Evolutionary conservation across 2,797 vertebrate genomes (phyloP).

Genomic region (Melanotaenia trifasciata): DNA sequence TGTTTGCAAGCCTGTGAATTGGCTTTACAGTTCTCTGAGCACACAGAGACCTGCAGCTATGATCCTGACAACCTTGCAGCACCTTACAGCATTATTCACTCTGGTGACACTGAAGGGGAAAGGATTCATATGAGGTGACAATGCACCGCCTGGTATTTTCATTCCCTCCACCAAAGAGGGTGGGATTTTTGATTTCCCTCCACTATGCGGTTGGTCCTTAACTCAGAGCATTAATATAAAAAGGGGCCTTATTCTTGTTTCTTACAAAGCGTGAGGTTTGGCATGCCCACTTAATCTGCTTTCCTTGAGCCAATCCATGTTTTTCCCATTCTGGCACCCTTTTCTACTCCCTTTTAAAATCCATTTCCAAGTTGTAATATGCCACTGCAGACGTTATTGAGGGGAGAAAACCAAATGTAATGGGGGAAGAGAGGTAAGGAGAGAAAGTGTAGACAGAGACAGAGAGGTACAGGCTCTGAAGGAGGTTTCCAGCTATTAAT

Average conservation of each 20-base stretch:
- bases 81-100: constrained; percentile 33
- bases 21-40: constrained; percentile 59
- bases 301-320: constrained; percentile 80
- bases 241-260: constrained; percentile 75
- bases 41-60: constrained; percentile 67
- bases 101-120: constrained; percentile 39
- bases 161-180: constrained; percentile 60
- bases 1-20: constrained; percentile 72
- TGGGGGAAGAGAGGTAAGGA: constrained; percentile 44
- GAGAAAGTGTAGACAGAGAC: constrained; percentile 50
- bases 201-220: constrained; percentile 78
- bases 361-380: constrained; percentile 81
- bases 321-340: constrained; percentile 80
- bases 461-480: constrained; percentile 30
- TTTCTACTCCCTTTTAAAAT: constrained; percentile 77
- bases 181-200: constrained; percentile 65
- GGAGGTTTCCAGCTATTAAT: constrained; percentile 60
- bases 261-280: constrained; percentile 83
- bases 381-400: constrained; percentile 75
- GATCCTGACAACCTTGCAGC: constrained; percentile 38
- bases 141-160: constrained; percentile 69
- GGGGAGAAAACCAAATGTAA: constrained; percentile 69
- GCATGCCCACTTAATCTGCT: constrained; percentile 74
- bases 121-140: constrained; percentile 69
- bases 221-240: constrained; percentile 76